A percentile compares a stretch with the other conserved stretches of the same genome.
Evolutionary conservation across 1,140 invertebrate genomes (phyloP).

Genomic region (Drosophila albomicans): DNA sequence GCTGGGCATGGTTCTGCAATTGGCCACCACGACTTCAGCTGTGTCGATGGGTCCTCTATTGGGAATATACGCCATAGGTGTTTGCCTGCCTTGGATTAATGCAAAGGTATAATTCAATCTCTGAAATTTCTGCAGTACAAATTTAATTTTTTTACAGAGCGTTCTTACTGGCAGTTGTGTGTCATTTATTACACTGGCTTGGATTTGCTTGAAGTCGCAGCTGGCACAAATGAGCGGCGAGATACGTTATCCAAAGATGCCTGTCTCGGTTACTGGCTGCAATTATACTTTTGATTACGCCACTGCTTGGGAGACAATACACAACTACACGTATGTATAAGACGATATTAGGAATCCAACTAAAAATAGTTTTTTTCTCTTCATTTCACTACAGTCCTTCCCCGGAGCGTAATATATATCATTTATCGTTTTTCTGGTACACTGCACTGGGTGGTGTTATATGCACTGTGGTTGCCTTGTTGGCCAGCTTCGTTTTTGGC

Average conservation of each 20-base stretch:
- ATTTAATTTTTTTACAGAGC: slow-evolving; percentile 44
- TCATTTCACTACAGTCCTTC: slow-evolving; percentile 52
- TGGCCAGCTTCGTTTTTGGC: slow-evolving; percentile 57
- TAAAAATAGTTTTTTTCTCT: not conserved
- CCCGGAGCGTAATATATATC: slow-evolving; percentile 63
- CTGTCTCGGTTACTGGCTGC: slow-evolving; percentile 88
- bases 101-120: slow-evolving; percentile 86
- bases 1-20: slow-evolving; percentile 89
- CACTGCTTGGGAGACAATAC: slow-evolving; percentile 55
- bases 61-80: slow-evolving; percentile 92
- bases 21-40: slow-evolving; percentile 89
- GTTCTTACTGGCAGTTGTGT: slow-evolving; percentile 62
- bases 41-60: slow-evolving; percentile 92
- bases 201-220: slow-evolving; percentile 86
- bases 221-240: slow-evolving; percentile 88
- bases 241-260: slow-evolving; percentile 87
- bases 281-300: slow-evolving; percentile 78
- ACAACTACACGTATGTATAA: slow-evolving; percentile 67
- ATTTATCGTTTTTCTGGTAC: slow-evolving; percentile 76
- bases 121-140: not conserved
- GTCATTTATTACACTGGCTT: slow-evolving; percentile 62
- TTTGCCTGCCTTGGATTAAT: slow-evolving; percentile 94
- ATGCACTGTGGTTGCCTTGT: slow-evolving; percentile 47
- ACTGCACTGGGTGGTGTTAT: slow-evolving; percentile 63
- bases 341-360: not conserved